Base-by-base conservation (phyloP, 92 coral and sea anemone genomes). In the Heteractis magnifica region DNA sequence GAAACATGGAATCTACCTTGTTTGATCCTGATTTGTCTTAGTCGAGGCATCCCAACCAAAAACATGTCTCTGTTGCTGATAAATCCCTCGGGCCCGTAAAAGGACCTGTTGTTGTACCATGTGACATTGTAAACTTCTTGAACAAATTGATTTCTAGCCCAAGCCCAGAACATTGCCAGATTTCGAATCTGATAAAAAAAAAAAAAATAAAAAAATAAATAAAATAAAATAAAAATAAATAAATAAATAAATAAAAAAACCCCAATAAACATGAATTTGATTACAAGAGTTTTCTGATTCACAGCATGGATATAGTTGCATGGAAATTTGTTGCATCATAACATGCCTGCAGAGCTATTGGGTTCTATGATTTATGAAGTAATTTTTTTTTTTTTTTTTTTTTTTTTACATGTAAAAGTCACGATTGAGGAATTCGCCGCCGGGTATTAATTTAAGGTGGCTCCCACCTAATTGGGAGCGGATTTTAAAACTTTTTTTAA, bases 11-110 rank as follows among this genome's bases (percentile, higher is more conserved):
- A 34, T 34, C 44, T 85, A 90, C 96, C 92, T 83, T 85, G 86
- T 51, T 83, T 90, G 48, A 90, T 79, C 83, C 96, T 72, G 4
- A 92, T 72, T 81, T 92, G 96, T 41, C 96, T 76, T 11, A 92
- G 71, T 78, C 96, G 92, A 21, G 96, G 96, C 96, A 92, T 92
- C 7, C 96, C 97, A 20, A 93, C 91, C 90, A 90, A 76, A 53
- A 90, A 93, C 21, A 89, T 87, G 6, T 87, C 77, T 88, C 88
- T 86, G 77, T 89, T 89, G 59, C 89, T 72, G 49, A 88, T 71
- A 65, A 88, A 88, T 8, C 97, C 97, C 58, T 93, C 97, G 44
- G 89, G 89, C 56, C 89, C 85, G 18, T 79, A 79, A 75, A 93
- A 93, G 6, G 81, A 74, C 85, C 87, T 87, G 8, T 89, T 91